phyloP scores from a whole-genome alignment of 2,113 vertebrate genomes.

The Chloropsis hardwickii region DNA sequence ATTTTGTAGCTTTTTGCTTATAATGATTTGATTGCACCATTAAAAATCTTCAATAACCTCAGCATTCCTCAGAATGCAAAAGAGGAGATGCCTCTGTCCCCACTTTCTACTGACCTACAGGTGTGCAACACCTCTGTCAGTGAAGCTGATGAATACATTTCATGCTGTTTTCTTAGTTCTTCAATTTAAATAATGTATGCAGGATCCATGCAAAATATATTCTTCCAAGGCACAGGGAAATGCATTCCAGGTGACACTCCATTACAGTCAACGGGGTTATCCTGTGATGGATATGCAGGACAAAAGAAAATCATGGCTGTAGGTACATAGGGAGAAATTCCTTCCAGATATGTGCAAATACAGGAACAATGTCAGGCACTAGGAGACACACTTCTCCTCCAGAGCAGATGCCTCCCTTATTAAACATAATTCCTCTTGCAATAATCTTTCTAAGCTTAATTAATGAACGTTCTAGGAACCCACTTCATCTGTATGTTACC shows the following conservation, averaged over 20 bases:
- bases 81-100: slow-evolving; percentile 12
- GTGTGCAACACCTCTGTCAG: neutral
- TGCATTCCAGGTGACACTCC: neutral
- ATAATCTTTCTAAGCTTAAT: neutral
- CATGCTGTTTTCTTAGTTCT: slow-evolving; percentile 36
- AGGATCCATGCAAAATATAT: neutral
- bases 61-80: slow-evolving; percentile 39
- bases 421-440: neutral
- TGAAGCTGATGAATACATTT: neutral
- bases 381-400: neutral
- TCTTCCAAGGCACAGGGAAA: neutral
- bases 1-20: slow-evolving; percentile 69
- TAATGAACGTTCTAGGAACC: neutral
- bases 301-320: neutral
- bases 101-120: slow-evolving; percentile 33
- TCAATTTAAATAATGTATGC: slow-evolving; percentile 39
- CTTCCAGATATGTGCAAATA: neutral
- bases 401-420: neutral
- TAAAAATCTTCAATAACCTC: slow-evolving; percentile 61
- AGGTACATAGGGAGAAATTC: neutral
- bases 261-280: neutral
- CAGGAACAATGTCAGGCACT: neutral
- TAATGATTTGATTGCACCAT: slow-evolving; percentile 65
- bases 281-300: neutral
- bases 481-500: neutral